Evolutionary conservation across 2,888 invertebrate genomes (phyloP).

Genomic region (Mimachlamys varia): DNA sequence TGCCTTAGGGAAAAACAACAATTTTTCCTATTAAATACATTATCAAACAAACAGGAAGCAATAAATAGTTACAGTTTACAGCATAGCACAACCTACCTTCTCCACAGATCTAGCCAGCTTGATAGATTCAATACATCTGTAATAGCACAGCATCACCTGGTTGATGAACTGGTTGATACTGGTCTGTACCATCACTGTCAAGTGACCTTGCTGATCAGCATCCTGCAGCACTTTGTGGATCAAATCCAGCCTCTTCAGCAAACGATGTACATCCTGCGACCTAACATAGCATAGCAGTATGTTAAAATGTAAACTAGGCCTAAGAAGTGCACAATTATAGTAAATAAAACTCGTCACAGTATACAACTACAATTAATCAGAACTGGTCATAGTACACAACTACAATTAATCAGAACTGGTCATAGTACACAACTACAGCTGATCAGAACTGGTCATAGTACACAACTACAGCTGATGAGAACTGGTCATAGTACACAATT

Average conservation of each 20-base stretch:
- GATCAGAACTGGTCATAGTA: no score
- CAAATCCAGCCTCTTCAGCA: slow-evolving; percentile 56
- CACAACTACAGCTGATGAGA: no score
- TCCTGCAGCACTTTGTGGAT: slow-evolving; percentile 38
- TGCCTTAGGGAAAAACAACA: no score
- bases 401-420: no score
- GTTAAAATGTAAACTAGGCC: background rate
- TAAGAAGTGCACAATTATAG: background rate
- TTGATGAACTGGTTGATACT: slow-evolving; percentile 41
- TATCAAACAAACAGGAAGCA: no score
- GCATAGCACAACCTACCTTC: slow-evolving; percentile 55
- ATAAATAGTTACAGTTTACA: no score
- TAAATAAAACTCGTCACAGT: no score
- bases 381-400: no score
- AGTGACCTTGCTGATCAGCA: background rate
- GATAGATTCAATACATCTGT: slow-evolving; percentile 61
- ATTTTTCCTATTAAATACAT: no score
- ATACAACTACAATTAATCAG: no score
- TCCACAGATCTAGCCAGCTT: slow-evolving; percentile 64
- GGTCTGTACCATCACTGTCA: background rate
- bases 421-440: no score
- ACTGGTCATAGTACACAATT: no score
- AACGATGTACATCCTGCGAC: slow-evolving; percentile 51
- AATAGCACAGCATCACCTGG: slow-evolving; percentile 51
- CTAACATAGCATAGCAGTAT: slow-evolving; percentile 43